Evolutionary conservation across 2,113 vertebrate genomes (phyloP).

Genomic region (Leptobrachium leishanense): DNA sequence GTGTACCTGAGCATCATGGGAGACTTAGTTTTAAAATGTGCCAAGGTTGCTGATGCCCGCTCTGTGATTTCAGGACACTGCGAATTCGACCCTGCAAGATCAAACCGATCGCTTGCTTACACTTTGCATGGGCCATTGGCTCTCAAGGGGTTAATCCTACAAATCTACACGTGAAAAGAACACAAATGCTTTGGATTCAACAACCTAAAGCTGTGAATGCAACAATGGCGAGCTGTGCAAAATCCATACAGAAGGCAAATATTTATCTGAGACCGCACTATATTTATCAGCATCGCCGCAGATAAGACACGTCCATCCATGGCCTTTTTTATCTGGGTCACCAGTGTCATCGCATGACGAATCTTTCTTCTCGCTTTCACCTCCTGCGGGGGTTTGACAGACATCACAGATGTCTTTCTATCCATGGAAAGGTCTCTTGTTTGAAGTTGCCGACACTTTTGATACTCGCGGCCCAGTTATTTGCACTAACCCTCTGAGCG

Average conservation of each 20-base stretch:
- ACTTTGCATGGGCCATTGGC: neutral
- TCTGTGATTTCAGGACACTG: neutral
- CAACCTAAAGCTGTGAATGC: too few species aligned
- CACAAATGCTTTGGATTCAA: too few species aligned
- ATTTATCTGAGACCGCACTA: neutral
- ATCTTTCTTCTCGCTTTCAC: conserved; percentile 8
- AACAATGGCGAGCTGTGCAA: too few species aligned
- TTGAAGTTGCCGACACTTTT: neutral
- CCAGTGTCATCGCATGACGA: conserved; percentile 15
- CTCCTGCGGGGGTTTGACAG: neutral
- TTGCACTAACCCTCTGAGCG: too few species aligned
- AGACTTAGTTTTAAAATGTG: too few species aligned
- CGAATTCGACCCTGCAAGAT: too few species aligned
- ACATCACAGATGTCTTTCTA: neutral
- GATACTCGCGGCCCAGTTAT: too few species aligned
- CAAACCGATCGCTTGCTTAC: conserved; percentile 7
- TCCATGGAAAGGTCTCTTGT: neutral
- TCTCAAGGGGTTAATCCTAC: too few species aligned
- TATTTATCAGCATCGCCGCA: neutral
- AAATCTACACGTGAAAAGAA: too few species aligned
- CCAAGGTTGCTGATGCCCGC: neutral
- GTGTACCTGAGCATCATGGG: too few species aligned
- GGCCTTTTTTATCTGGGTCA: neutral
- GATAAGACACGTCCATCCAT: neutral
- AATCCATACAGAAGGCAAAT: too few species aligned